Conservation (phyloP, 2,797 vertebrate genomes). For the Xenentodon cancila region DNA sequence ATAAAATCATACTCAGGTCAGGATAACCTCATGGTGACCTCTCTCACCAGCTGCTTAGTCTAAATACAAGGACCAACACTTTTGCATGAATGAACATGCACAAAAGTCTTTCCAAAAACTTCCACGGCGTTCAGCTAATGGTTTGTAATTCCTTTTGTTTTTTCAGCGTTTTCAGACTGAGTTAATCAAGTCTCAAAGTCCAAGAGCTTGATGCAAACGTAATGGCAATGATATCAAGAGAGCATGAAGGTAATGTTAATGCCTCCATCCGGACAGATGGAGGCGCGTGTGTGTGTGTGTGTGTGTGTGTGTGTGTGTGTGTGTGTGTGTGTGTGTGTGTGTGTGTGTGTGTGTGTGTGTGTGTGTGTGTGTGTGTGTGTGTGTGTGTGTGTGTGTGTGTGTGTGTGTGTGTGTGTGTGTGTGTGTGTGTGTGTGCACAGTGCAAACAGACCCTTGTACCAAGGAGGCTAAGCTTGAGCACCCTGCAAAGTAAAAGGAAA, state of each 20-base stretch:
- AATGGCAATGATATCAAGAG: conserved; percentile 63
- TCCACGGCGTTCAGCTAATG: not conserved
- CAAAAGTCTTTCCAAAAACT: not conserved
- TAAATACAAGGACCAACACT: conserved; percentile 22
- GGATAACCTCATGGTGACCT: conserved; percentile 89
- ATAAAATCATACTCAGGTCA: conserved; percentile 81
- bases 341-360: too few relatives aligned
- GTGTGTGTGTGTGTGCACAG: conserved; percentile 65
- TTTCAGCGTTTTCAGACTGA: conserved; percentile 21
- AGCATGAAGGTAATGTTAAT: conserved; percentile 65
- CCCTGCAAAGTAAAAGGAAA: conserved; percentile 43
- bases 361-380: conserved; percentile 47
- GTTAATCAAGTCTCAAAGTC: conserved; percentile 66
- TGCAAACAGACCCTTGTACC: conserved; percentile 81
- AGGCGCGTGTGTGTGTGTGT: conserved; percentile 5
- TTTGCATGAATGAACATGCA: conserved; percentile 29
- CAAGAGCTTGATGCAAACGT: conserved; percentile 58
- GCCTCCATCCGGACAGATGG: conserved; percentile 54
- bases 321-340: conserved; percentile 63
- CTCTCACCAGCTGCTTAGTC: conserved; percentile 76
- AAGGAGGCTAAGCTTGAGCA: conserved; percentile 55
- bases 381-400: not conserved
- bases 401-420: conserved; percentile 35
- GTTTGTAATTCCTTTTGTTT: not conserved
- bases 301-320: conserved; percentile 25